Percentiles rank a stretch among this genome's conserved stretches.
Evolutionary conservation across 2,113 vertebrate species (phyloP).

Genomic region (Sinocyclocheilus rhinocerous): DNA sequence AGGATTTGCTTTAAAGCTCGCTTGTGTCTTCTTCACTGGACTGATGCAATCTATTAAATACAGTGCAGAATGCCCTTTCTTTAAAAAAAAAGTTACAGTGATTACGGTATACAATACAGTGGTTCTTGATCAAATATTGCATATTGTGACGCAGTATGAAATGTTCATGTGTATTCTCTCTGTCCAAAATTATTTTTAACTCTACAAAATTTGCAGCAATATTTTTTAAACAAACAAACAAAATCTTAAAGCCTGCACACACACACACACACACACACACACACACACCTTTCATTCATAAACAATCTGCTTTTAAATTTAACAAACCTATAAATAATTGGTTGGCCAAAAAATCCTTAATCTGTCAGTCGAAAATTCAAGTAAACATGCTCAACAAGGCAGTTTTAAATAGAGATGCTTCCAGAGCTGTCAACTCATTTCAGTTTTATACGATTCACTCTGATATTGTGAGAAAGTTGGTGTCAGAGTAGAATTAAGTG

Average conservation of each 20-base stretch:
- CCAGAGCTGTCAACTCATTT: background rate
- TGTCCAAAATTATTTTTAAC: background rate
- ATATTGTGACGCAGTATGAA: background rate
- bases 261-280: background rate
- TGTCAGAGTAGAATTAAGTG: conserved; percentile 28
- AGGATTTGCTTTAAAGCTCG: background rate
- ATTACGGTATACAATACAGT: background rate
- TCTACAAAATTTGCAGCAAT: too few relatives aligned
- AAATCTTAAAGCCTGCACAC: too few relatives aligned
- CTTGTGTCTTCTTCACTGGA: background rate
- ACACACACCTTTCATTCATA: background rate
- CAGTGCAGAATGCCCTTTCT: too few relatives aligned
- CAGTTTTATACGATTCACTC: background rate
- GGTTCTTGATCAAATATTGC: conserved; percentile 15
- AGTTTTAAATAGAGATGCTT: background rate
- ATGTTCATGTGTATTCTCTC: background rate
- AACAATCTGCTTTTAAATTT: background rate
- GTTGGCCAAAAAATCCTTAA: background rate
- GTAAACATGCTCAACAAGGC: conserved; percentile 4
- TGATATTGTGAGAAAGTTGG: background rate
- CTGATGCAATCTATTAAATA: background rate
- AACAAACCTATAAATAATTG: background rate
- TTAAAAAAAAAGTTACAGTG: too few relatives aligned
- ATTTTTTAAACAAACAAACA: background rate
- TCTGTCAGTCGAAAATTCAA: background rate